phyloP scores from a whole-genome alignment of 2,888 invertebrate genomes.

The Melinaea marsaeus region DNA sequence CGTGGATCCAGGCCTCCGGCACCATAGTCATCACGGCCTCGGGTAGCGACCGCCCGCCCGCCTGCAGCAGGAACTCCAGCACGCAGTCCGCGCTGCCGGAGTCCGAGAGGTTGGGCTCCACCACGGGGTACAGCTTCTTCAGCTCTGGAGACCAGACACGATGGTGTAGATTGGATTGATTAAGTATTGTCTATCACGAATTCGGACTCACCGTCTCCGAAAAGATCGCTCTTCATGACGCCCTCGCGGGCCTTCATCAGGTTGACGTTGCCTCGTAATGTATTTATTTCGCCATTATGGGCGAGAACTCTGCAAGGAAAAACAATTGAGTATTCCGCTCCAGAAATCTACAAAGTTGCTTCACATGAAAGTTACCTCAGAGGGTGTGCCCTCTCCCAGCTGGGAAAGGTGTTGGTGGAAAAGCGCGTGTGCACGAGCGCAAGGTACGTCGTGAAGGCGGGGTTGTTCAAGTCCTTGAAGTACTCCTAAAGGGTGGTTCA shows the following conservation, averaged over 20 bases:
- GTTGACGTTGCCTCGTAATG: slow-evolving; percentile 98
- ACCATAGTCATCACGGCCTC: slow-evolving; percentile 99
- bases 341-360: not conserved
- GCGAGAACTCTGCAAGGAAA: slow-evolving; percentile 85
- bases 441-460: slow-evolving; percentile 94
- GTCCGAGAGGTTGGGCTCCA: slow-evolving; percentile 98
- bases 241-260: slow-evolving; percentile 99
- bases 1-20: slow-evolving; percentile 99
- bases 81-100: slow-evolving; percentile 99
- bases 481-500: slow-evolving; percentile 75
- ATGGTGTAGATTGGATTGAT: not conserved
- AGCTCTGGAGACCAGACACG: slow-evolving; percentile 71
- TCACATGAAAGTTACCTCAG: slow-evolving; percentile 80
- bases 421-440: slow-evolving; percentile 98
- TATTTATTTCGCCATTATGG: slow-evolving; percentile 99
- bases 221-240: slow-evolving; percentile 93
- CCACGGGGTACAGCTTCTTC: slow-evolving; percentile 95
- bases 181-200: too few relatives aligned
- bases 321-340: slow-evolving; percentile 4
- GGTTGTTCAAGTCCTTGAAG: slow-evolving; percentile 83
- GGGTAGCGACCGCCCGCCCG: slow-evolving; percentile 92
- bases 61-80: slow-evolving; percentile 96
- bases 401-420: slow-evolving; percentile 99
- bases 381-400: slow-evolving; percentile 99
- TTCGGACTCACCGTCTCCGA: slow-evolving; percentile 80